Base-by-base conservation (phyloP, 2,888 invertebrate genomes). In the Drosophila mimetica region DNA sequence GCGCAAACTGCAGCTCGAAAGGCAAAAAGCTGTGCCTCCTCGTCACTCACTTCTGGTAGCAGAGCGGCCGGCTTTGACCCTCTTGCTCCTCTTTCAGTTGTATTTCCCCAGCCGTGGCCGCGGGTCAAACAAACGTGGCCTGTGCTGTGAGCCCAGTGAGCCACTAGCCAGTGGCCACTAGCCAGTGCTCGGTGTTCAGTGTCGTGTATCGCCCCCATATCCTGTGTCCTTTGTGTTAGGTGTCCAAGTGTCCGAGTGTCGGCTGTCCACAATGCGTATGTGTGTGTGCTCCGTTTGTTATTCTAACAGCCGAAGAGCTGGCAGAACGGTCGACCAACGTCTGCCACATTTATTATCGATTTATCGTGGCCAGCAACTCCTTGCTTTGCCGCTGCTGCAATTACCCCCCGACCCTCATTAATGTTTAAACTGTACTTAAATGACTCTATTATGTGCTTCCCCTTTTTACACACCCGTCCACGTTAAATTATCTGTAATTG, bases 401-500 rank as follows among this genome's bases (percentile, higher is more conserved):
- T 65, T 53, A 65, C 32, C 14, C 14, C 51, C 70, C 69, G 54
- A 28, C 44, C 47, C 66, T 69, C 83, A 71, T 87, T 79, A 82
- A 86, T 69, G 74, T 74, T 85, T 85, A 73, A 86, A 86, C 76
- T 82, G 74, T 71, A 72, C 71, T 83, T 76, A 83, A 84, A 87
- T 84, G 86, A 88, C 88, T 87, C 74, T 83, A 86, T 84, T 84
- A 82, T 71, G 71, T 32, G 18, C 16, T 4, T 7, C n/a, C 36
- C 25, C 18, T 20, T 18, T 37, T 34, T 4, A 6, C 14, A 13
- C 32, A 7, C 14, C 30, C 28, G 28, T 60, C 53, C 47, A 67
- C 63, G 67, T 75, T 82, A 83, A 84, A 80, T 88, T 80, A 78
- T 76, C 78, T 86, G 84, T 84, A 84, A 84, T 88, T 84, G 84